Evolutionary conservation across 2,797 vertebrate species (phyloP), one percentile per base, ranked within the genome.

Genomic region (Thunnus albacares): DNA sequence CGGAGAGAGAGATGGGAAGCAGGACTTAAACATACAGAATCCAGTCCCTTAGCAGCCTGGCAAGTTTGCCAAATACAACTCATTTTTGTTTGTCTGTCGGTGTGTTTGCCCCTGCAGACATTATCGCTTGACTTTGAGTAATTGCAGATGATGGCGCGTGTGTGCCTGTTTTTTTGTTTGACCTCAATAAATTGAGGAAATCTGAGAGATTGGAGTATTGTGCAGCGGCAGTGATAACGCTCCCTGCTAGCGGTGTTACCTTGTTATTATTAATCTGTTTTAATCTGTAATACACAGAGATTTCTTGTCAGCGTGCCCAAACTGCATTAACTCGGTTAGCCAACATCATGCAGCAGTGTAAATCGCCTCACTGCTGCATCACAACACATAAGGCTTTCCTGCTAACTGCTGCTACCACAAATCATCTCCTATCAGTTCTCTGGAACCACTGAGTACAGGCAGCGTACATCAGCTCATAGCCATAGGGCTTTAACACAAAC

Each of bases 331-430:
- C 76, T 75, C 52, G 59, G 86, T 84, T 89, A 87, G 79, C 70
- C 73, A 30, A 72, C 88, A 81, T 82, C 90, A 77, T 65, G 71
- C 85, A 72, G 84, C 79, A 72, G 84, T 84, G 83, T 59, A 79
- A 88, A 82, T 86, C 18, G 26, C 68, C 79, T 63, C 63, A 17
- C 67, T 82, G 82, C 77, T 69, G 57, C 82, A 79, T 92, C 90
- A 87, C 81, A 90, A 85, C 87, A 81, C 90, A 90, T 86, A 43
- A 86, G 87, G 74, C 85, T 84, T 81, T 82, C 63, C 82, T 75
- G 82, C 82, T 87, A 90, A 92, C 87, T 87, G 79, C 89, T 80
- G 73, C 84, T 79, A 72, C 89, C 87, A 88, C 92, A 91, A 85
- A 93, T 93, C 88, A 81, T 80, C 78, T 88, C 87, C 81, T 68